These are phyloP conservation scores for Sprattus sprattus DNA, from an alignment of 2,113 vertebrate genomes.

Conservation along the genomic window DNA sequence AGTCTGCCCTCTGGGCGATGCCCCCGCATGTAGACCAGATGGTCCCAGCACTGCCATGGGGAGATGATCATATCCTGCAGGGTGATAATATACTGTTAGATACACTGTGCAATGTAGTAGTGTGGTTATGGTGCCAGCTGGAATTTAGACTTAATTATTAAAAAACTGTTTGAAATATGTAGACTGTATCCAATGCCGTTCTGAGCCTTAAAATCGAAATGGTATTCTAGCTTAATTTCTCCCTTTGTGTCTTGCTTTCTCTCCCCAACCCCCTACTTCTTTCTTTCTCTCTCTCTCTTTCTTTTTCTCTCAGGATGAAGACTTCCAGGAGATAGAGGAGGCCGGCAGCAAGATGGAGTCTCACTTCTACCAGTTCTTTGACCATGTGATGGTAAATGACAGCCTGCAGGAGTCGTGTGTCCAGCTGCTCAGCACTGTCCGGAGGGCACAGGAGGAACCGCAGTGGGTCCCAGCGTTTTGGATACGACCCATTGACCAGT, in stretches of 20 bases:
- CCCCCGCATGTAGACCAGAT: too few relatives aligned
- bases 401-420: conserved; percentile 78
- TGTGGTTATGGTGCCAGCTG: not conserved
- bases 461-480: conserved; percentile 91
- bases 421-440: conserved; percentile 75
- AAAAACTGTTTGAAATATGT: not conserved
- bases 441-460: conserved; percentile 82
- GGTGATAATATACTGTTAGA: too few relatives aligned
- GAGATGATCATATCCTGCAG: not conserved
- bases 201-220: too few relatives aligned
- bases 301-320: conserved; percentile 81
- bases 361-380: conserved; percentile 88
- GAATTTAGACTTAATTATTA: not conserved
- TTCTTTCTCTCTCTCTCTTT: not conserved
- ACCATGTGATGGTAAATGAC: conserved; percentile 87
- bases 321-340: conserved; percentile 89
- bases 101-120: not conserved
- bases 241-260: not conserved
- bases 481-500: conserved; percentile 73
- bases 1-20: not conserved
- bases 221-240: too few relatives aligned
- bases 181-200: not conserved
- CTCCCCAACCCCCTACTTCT: not conserved
- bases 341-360: conserved; percentile 81
- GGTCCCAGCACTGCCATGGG: too few relatives aligned